Conservation (phyloP, 2,888 invertebrate genomes). For the Lucinisca nassula region DNA sequence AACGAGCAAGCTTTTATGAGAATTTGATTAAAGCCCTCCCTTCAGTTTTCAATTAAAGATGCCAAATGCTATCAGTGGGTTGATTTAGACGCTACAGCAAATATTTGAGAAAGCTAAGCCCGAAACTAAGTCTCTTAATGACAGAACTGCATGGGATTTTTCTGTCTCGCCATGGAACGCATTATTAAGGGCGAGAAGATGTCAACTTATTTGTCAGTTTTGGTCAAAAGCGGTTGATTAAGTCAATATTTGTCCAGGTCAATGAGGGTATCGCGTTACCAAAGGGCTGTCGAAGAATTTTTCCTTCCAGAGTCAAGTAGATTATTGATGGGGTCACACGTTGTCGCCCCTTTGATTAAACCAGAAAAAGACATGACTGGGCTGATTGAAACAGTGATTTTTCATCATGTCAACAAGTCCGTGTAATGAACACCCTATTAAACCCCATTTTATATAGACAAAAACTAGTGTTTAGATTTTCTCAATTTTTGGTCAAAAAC, state of each 20-base stretch:
- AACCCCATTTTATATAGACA: no score
- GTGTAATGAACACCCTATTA: no score
- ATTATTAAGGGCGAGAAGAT: conserved; percentile 11
- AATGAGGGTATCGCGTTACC: neutral
- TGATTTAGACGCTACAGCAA: conserved; percentile 26
- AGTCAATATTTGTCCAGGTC: conserved; percentile 17
- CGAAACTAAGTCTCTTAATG: neutral
- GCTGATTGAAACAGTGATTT: neutral
- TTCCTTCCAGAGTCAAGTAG: neutral
- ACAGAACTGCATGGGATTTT: conserved; percentile 3
- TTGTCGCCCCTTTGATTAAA: conserved; percentile 14
- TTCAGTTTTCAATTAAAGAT: conserved; percentile 57
- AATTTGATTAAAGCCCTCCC: conserved; percentile 28
- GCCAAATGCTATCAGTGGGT: conserved; percentile 53
- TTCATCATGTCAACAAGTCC: no score
- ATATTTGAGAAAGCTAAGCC: neutral
- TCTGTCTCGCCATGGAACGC: neutral
- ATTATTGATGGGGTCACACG: conserved; percentile 4
- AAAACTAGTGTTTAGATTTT: no score
- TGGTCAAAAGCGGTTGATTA: conserved; percentile 20
- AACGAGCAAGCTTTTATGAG: conserved; percentile 21
- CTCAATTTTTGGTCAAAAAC: no score
- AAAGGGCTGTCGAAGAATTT: conserved; percentile 3
- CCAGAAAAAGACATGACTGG: neutral
- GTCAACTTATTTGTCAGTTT: conserved; percentile 13